These are phyloP conservation scores for Thamnaconus septentrionalis DNA, from an alignment of 2,113 vertebrate species.

Conservation along the genomic window DNA sequence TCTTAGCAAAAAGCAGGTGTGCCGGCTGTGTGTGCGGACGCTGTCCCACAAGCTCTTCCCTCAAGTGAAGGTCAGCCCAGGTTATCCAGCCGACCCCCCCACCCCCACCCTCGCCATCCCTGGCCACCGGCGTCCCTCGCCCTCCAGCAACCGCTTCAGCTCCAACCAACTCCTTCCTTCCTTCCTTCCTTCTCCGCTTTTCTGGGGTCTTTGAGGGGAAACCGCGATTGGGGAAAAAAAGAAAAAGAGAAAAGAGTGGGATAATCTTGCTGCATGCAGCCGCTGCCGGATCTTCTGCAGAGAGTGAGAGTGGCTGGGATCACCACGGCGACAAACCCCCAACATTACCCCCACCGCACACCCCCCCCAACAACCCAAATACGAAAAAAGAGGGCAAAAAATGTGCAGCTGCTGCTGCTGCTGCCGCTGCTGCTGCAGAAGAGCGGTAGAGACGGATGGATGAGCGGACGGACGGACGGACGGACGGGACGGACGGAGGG, in stretches of 20 bases:
- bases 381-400: no score
- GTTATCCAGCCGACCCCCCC: constrained; percentile 23
- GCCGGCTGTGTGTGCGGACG: not conserved
- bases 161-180: not conserved
- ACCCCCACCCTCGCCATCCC: constrained; percentile 9
- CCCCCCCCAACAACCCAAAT: no score
- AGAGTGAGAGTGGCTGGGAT: constrained; percentile 35
- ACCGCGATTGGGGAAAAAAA: no score
- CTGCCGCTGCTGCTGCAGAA: constrained; percentile 26
- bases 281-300: constrained; percentile 50
- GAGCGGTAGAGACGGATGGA: constrained; percentile 19
- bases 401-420: no score
- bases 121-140: no score
- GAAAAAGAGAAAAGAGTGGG: constrained; percentile 53
- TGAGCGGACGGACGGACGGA: constrained; percentile 18
- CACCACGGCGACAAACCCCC: constrained; percentile 14
- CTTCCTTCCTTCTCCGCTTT: constrained; percentile 25
- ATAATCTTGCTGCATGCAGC: constrained; percentile 67
- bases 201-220: constrained; percentile 37
- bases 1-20: no score
- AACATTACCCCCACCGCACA: not conserved
- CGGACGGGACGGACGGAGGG: constrained; percentile 11
- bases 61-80: constrained; percentile 50
- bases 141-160: no score
- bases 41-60: constrained; percentile 19